phyloP scores from a whole-genome alignment of 2,888 invertebrate genomes.

The Philereme vetulata region DNA sequence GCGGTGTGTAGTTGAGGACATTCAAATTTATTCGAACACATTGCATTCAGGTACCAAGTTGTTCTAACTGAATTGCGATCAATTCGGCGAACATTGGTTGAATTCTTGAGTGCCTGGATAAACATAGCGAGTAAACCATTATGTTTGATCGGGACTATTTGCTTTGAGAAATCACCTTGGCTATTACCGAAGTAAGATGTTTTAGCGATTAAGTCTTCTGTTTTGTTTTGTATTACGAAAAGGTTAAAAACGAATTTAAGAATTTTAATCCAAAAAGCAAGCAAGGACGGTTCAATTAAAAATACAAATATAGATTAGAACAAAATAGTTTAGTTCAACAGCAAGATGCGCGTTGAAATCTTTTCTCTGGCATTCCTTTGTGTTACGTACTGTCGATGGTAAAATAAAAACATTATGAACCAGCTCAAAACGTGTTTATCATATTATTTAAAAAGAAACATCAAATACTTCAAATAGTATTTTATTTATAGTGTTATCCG shows the following conservation, averaged over 20 bases:
- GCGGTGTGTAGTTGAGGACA: conserved; percentile 21
- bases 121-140: conserved; percentile 30
- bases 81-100: conserved; percentile 69
- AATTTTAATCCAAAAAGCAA: not conserved
- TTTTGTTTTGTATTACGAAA: no score
- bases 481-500: no score
- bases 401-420: no score
- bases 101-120: conserved; percentile 58
- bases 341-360: conserved; percentile 18
- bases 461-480: no score
- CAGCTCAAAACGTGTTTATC: no score
- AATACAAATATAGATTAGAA: no score
- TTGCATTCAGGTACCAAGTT: conserved; percentile 69
- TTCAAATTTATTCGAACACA: conserved; percentile 69
- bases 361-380: conserved; percentile 7
- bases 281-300: not conserved
- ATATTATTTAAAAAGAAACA: no score
- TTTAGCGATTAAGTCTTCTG: no score
- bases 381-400: no score
- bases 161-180: conserved; percentile 18
- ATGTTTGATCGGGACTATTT: conserved; percentile 30
- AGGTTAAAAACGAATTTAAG: not conserved
- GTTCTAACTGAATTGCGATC: conserved; percentile 74
- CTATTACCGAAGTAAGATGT: conserved; percentile 1
- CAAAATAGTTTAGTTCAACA: no score